Evolutionary conservation across 2,113 vertebrate species (phyloP).

Genomic region (Apaloderma vittatum): DNA sequence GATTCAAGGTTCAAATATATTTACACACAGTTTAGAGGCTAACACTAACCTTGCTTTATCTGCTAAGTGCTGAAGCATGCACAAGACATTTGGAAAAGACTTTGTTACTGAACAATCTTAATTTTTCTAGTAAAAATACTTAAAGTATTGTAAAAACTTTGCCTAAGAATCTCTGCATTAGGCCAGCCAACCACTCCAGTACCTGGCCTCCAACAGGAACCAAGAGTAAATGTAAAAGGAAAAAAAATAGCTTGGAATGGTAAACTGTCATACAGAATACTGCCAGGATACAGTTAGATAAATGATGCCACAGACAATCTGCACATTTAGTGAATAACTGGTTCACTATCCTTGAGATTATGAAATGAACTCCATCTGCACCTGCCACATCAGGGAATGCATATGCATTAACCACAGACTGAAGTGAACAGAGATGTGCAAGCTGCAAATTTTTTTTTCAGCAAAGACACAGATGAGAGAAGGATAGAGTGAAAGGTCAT

Average conservation of each 20-base stretch:
- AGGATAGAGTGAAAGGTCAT: neutral
- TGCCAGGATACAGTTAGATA: neutral
- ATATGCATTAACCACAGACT: neutral
- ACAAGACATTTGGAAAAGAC: neutral
- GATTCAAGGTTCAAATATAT: neutral
- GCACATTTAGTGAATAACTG: neutral
- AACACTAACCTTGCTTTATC: neutral
- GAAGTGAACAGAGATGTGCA: neutral
- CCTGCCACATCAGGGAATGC: neutral
- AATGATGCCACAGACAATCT: neutral
- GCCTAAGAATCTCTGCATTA: neutral
- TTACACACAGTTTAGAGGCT: neutral
- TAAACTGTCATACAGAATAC: neutral
- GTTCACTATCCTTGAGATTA: neutral
- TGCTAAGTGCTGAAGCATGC: neutral
- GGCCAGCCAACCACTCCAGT: neutral
- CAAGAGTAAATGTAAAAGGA: neutral
- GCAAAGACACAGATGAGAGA: neutral
- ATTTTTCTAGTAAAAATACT: neutral
- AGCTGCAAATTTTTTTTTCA: neutral
- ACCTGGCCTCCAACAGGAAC: neutral
- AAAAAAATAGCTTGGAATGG: neutral
- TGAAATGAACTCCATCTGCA: neutral
- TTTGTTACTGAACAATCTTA: neutral
- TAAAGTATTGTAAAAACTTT: neutral